Conservation (phyloP, 2,113 vertebrate species). For the Grammomys surdaster region DNA sequence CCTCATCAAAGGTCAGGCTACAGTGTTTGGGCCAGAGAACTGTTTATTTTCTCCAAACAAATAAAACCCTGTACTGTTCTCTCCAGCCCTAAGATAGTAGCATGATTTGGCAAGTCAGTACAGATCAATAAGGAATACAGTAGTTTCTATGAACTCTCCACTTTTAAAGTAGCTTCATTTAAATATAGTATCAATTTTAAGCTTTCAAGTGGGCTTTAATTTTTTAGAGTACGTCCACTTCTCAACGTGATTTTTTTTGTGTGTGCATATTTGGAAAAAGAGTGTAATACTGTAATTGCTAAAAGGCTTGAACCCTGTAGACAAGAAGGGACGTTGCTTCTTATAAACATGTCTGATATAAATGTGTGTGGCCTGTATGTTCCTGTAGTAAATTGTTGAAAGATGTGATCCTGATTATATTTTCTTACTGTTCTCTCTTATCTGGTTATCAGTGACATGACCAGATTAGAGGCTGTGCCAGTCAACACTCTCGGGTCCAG, state of each 20-base stretch:
- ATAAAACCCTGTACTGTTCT: background rate
- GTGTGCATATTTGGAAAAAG: conserved; percentile 19
- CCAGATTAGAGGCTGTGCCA: conserved; percentile 57
- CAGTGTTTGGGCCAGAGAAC: conserved; percentile 34
- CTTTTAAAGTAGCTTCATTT: conserved; percentile 42
- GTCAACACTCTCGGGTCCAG: conserved; percentile 73
- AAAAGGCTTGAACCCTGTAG: background rate
- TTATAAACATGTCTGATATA: background rate
- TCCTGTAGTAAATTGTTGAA: conserved; percentile 42
- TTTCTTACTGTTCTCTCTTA: conserved; percentile 51
- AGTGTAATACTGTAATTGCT: conserved; percentile 11
- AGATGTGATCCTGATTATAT: conserved; percentile 4
- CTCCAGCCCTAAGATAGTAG: background rate
- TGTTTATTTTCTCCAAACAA: conserved; percentile 44
- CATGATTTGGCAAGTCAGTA: conserved; percentile 50
- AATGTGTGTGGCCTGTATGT: background rate
- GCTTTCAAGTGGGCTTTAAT: background rate
- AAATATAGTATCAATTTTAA: conserved; percentile 36
- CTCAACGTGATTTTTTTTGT: background rate
- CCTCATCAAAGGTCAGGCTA: background rate
- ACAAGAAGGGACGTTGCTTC: background rate
- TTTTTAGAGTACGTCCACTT: conserved; percentile 41
- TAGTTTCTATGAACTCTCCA: background rate
- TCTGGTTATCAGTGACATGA: conserved; percentile 61
- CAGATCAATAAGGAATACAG: conserved; percentile 40